A percentile compares a stretch with the other conserved stretches of the same genome.
These are phyloP conservation scores for Heliconius sara DNA, from an alignment of 2,888 invertebrate species.

Conservation along the genomic window DNA sequence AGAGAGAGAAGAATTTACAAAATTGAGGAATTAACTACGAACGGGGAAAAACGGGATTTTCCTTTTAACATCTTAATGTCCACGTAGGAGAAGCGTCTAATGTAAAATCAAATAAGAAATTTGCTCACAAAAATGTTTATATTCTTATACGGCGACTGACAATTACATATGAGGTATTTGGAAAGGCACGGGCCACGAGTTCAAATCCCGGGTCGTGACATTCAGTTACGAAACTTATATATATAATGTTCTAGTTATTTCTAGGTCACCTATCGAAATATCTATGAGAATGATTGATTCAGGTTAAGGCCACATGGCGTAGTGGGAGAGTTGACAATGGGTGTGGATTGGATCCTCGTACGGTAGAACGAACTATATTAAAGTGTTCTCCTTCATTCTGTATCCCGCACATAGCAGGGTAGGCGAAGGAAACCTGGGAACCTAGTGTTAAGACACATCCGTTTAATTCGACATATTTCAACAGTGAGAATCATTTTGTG, in stretches of 20 bases:
- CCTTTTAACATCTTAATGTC: too few species aligned
- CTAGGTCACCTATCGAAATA: slow-evolving; percentile 40
- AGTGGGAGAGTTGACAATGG: not conserved
- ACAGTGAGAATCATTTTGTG: too few species aligned
- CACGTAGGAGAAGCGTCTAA: too few species aligned
- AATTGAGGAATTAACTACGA: too few species aligned
- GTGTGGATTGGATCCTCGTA: not conserved
- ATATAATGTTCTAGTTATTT: slow-evolving; percentile 34
- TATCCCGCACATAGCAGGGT: not conserved
- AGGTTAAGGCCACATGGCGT: slow-evolving; percentile 1
- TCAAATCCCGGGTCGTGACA: slow-evolving; percentile 41
- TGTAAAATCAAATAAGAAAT: not conserved
- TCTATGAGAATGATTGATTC: slow-evolving; percentile 17
- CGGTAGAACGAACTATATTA: not conserved
- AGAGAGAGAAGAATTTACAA: too few species aligned
- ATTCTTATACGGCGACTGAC: slow-evolving; percentile 1
- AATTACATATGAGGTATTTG: slow-evolving; percentile 33
- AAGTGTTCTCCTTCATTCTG: not conserved
- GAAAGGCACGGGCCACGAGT: slow-evolving; percentile 40
- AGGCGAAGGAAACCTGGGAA: not conserved
- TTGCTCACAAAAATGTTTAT: not conserved
- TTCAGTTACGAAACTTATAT: slow-evolving; percentile 30
- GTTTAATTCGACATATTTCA: not conserved
- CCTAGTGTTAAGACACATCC: not conserved
- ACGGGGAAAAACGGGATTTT: too few species aligned